Percentiles rank a stretch among this genome's conserved stretches.
These are phyloP conservation scores for Leptopilina clavipes DNA, from an alignment of 1,140 invertebrate species.

Conservation along the genomic window DNA sequence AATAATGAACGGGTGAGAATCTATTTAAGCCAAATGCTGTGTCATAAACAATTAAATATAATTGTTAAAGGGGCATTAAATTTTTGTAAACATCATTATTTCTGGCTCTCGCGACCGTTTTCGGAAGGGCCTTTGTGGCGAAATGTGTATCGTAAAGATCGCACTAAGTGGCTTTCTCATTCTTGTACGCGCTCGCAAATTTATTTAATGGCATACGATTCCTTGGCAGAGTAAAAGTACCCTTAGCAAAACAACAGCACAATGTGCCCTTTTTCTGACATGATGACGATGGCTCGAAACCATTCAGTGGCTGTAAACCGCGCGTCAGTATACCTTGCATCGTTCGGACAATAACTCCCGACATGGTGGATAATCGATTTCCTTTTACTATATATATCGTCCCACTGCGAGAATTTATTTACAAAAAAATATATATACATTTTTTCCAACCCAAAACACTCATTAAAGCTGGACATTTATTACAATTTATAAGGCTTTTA, in stretches of 20 bases:
- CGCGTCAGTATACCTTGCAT: neutral
- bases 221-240: conserved; percentile 39
- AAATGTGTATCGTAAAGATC: conserved; percentile 49
- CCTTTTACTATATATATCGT: neutral
- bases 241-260: conserved; percentile 21
- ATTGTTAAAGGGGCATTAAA: too few relatives aligned
- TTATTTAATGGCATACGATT: conserved; percentile 49
- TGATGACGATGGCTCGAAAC: conserved; percentile 1
- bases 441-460: neutral
- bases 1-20: too few relatives aligned
- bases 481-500: neutral
- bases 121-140: conserved; percentile 42
- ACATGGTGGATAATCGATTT: conserved; percentile 24
- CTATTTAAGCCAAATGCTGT: too few relatives aligned
- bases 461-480: conserved; percentile 9
- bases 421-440: neutral
- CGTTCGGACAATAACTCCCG: conserved; percentile 25
- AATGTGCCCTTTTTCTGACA: conserved; percentile 23
- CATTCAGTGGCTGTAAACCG: conserved; percentile 31
- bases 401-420: neutral
- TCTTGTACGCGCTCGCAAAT: conserved; percentile 46
- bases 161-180: conserved; percentile 41
- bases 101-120: neutral
- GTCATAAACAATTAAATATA: too few relatives aligned
- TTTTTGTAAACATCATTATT: too few relatives aligned